These are phyloP conservation scores for Metellina segmentata DNA, from an alignment of 2,888 invertebrate genomes.

Conservation along the genomic window DNA sequence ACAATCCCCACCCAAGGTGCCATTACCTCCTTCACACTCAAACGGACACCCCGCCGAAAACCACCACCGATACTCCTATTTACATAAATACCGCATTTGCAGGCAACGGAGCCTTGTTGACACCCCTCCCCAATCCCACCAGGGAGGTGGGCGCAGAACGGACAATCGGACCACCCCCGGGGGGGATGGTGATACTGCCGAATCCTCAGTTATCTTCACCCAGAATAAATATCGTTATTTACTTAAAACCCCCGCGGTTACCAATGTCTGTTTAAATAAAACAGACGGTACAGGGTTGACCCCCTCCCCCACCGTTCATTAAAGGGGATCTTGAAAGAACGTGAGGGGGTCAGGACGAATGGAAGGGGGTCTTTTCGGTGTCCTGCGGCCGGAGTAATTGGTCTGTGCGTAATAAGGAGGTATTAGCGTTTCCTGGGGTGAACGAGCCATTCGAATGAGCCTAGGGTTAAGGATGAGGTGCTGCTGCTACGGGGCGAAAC, in stretches of 20 bases:
- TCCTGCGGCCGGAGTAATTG: conserved; percentile 10
- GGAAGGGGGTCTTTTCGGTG: not conserved
- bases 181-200: not conserved
- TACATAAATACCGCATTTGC: conserved; percentile 56
- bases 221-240: conserved; percentile 57
- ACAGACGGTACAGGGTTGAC: conserved; percentile 22
- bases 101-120: conserved; percentile 31
- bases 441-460: too few species aligned
- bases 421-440: conserved; percentile 7
- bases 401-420: conserved; percentile 47
- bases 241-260: conserved; percentile 47
- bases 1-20: conserved; percentile 11
- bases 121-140: conserved; percentile 23
- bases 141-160: not conserved
- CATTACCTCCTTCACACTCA: not conserved
- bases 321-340: not conserved
- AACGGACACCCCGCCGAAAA: conserved; percentile 11
- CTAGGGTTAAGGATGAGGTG: too few species aligned
- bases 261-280: conserved; percentile 49
- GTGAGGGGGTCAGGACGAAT: not conserved
- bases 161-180: conserved; percentile 5
- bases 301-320: conserved; percentile 1
- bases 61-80: conserved; percentile 20
- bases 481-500: not conserved
- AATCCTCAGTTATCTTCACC: not conserved